Evolutionary conservation across 2,797 vertebrate genomes (phyloP).

Genomic region (Falco concolor): DNA sequence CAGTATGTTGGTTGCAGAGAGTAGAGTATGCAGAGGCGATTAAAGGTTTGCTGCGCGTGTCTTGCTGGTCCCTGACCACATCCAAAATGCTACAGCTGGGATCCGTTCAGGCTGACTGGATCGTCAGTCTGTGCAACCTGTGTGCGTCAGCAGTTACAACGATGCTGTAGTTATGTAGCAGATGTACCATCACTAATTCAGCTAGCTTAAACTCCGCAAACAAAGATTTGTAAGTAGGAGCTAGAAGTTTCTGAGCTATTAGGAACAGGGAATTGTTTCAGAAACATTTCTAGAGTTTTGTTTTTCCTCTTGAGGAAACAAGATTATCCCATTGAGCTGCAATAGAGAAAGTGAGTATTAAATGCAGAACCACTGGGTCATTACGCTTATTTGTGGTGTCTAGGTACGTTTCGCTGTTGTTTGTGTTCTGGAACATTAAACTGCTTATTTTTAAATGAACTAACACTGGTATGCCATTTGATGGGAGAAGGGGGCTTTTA

Average conservation of each 20-base stretch:
- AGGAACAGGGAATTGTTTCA: not conserved
- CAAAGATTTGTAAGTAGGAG: not conserved
- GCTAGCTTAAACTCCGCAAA: not conserved
- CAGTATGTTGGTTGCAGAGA: not conserved
- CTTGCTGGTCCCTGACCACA: accelerated
- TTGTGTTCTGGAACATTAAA: slow-evolving; percentile 11
- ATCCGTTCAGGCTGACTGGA: not conserved
- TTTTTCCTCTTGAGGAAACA: not conserved
- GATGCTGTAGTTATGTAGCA: not conserved
- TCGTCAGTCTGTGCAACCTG: accelerated
- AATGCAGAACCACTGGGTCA: not conserved
- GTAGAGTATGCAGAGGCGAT: not conserved
- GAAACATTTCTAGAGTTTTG: not conserved
- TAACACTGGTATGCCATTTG: not conserved
- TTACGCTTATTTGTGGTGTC: not conserved
- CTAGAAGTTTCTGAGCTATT: not conserved
- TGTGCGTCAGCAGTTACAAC: not conserved
- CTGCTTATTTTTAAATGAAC: not conserved
- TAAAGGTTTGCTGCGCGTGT: not conserved
- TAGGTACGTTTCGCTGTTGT: not conserved
- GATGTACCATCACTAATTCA: not conserved
- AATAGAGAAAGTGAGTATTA: not conserved
- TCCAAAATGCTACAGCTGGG: not conserved
- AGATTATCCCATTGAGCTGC: not conserved
- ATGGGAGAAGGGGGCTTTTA: not conserved